Evolutionary conservation across 2,888 invertebrate species (phyloP), one percentile per base, ranked within the genome.

Genomic region (Mesochorus sp.): DNA sequence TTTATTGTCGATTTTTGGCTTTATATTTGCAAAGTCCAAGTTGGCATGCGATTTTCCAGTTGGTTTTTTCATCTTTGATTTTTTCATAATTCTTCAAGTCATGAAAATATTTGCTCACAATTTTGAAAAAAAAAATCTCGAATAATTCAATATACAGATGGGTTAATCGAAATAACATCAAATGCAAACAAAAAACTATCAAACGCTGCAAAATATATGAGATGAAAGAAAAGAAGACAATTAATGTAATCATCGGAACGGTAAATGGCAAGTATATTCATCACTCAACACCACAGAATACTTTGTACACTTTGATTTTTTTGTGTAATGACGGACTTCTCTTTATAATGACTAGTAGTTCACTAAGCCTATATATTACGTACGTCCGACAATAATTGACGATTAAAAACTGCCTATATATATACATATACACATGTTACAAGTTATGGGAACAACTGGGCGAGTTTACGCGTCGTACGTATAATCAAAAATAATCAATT

Each of bases 1-100:
- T 12, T 86, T 90, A 76, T 92, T 92, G 82, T 94, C 94, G 8
- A 89, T 64, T 75, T 79, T 82, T 10, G 87, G 42, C 64, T 75
- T 73, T 2, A 81, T 73, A 14, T 83, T 73, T 10, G 64, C 55
- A 10, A 70, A 66, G 26, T 80, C 76, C 8, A 80, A 51, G 39
- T 66, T 34, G 1, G 34, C 39, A 6, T n/a, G 14, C 5, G 55
- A 66, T 24, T 72, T 26, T 5, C n/a, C 12, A 1, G 6, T 19
- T 4, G 5, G 10, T 34, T 76, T 75, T 19, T 39, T n/a, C 12
- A 59, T 31, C 39, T 34, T 76, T 4, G 44, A 57, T 34, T 49
- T 49, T 26, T 42, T 57, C 68, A 73, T 73, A 19, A 68, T 49
- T 62, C 8, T n/a, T n/a, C n/a, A n/a, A n/a, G 12, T 28, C 39